Evolutionary conservation across 2,113 vertebrate species (phyloP), one percentile per base, ranked within the genome.

Genomic region (Notarius quadriscutis): DNA sequence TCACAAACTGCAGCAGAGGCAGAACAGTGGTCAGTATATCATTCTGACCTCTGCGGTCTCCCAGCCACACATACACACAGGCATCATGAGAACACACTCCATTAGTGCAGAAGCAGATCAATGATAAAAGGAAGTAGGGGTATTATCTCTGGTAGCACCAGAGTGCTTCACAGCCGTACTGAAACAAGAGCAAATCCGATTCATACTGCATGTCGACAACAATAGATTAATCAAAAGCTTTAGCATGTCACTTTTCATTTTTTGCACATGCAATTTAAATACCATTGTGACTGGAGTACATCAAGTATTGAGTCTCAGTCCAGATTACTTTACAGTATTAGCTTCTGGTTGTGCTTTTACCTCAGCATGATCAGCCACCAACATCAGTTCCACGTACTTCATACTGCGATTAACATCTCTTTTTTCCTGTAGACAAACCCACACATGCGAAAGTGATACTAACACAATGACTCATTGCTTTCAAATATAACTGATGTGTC

Each of bases 331-430:
- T 55, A 30, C 1, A 27, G 22, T 53, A 53, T 69, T 55, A 25
- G 14, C 14, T 27, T 2, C n/a, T 60, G 17, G 5, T 3, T 77
- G 57, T 25, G 18, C 74, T 72, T 95, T 97, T 94, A 99, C 98
- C 98, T 99, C 97, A 5, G 97, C 95, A 34, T 97, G 95, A 93
- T 99, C 98, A 71, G 98, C 98, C 85, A 98, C 98, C 0, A 99
- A 89, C 90, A 99, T 96, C 85, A 99, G 95, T 89, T 99, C 98
- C 87, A 99, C 98, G 0, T 97, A 99, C 92, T 97, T 98, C 34
- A 94, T 97, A 87, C 93, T 94, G 88, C 95, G 93, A 65, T 94
- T 92, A 88, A 96, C 89, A 20, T 98, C 97, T 86, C 98, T 96
- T 92, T 93, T 97, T 78, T 94, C 94, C 98, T 99, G 88, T 58